Percentiles rank a stretch among this genome's conserved stretches.
Conservation (phyloP, 2,113 vertebrate genomes). For the Oncorhynchus gorbuscha region DNA sequence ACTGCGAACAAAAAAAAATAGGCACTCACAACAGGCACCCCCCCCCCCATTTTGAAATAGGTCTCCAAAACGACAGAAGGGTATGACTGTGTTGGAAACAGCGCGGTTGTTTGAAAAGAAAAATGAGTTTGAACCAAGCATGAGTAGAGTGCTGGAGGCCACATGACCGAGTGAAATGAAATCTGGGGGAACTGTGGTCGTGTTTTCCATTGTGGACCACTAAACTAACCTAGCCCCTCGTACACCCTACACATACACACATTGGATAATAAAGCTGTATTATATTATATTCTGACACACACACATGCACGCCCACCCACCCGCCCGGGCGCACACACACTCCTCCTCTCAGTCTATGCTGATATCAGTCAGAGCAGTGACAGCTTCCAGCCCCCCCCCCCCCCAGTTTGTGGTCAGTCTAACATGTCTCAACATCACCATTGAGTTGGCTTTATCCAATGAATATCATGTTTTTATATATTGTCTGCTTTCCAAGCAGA, state of each 20-base stretch:
- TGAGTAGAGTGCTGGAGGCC: constrained; percentile 4
- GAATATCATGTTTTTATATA: background rate
- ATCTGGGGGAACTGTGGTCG: constrained; percentile 28
- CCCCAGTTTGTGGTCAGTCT: too few relatives aligned
- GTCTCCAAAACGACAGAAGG: background rate
- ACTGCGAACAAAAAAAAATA: background rate
- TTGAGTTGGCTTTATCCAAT: too few relatives aligned
- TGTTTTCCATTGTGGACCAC: constrained; percentile 27
- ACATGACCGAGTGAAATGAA: constrained; percentile 30
- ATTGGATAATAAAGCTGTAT: background rate
- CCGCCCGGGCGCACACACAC: background rate
- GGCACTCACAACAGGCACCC: background rate
- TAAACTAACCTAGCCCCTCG: background rate
- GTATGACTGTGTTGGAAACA: background rate
- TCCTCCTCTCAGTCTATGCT: background rate
- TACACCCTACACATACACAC: background rate
- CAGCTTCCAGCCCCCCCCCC: too few relatives aligned
- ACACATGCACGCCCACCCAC: background rate
- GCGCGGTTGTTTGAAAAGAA: background rate
- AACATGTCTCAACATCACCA: too few relatives aligned
- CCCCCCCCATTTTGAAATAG: background rate
- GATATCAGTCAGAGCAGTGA: constrained; percentile 26
- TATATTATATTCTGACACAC: background rate
- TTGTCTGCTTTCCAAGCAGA: too few relatives aligned
- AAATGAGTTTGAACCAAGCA: background rate